Percentiles rank a stretch among this genome's conserved stretches.
phyloP scores from a whole-genome alignment of 2,888 invertebrate genomes.

The Neoaliturus tenellus region DNA sequence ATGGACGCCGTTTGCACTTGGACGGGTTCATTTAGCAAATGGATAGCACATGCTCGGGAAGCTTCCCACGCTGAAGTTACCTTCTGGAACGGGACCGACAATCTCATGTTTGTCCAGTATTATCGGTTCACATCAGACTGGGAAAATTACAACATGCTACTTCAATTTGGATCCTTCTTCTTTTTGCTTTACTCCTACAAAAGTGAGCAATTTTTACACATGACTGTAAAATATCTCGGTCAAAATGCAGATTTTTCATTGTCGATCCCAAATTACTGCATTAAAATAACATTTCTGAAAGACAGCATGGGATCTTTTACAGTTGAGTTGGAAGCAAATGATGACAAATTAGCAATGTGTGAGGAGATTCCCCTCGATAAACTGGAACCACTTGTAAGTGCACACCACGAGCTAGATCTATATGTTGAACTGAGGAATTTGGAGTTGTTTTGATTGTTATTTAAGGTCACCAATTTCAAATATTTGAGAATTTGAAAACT shows the following conservation, averaged over 20 bases:
- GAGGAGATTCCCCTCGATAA: background rate
- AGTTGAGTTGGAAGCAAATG: background rate
- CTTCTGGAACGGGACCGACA: background rate
- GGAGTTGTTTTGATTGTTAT: too few species aligned
- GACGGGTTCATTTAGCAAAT: background rate
- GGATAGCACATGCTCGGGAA: background rate
- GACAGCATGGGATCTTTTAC: background rate
- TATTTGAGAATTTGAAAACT: too few species aligned
- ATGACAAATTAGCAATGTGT: background rate
- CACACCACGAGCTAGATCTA: background rate
- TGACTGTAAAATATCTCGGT: background rate
- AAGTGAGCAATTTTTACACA: background rate
- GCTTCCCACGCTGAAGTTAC: background rate
- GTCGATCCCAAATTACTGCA: background rate
- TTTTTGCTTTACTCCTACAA: background rate
- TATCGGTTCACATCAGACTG: background rate
- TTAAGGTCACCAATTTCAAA: too few species aligned
- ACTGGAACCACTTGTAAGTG: background rate
- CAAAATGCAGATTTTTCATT: background rate
- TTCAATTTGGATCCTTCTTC: background rate
- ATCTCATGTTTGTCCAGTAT: background rate
- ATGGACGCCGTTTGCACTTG: background rate
- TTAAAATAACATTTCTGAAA: background rate
- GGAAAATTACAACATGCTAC: background rate
- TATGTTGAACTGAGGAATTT: background rate